Base-by-base conservation (phyloP, 2,113 vertebrate species). In the Nesoenas mayeri region DNA sequence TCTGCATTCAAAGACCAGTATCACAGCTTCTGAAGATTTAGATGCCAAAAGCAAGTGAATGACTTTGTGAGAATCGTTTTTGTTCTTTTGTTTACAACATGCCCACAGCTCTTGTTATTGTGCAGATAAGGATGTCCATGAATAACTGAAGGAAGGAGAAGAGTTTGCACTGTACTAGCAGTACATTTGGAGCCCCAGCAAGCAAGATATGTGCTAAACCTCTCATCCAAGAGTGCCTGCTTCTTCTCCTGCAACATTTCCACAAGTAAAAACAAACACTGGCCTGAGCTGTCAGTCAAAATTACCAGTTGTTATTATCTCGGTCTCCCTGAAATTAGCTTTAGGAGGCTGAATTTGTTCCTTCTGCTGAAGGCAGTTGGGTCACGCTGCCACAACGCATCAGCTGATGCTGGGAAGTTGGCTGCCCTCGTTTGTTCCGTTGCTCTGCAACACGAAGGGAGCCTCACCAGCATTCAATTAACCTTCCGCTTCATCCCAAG, bases 401-500 rank as follows among this genome's bases (percentile, higher is more conserved):
- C 56, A 60, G 48, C 51, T 86, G 61, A 19, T 87, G 85, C 54
- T 88, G 67, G 58, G 28, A 92, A 80, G 50, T 70, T 93, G 75
- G 48, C 54, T 77, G 79, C 57, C 79, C 88, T 91, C 56, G 13
- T 65, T 90, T 94, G 57, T 94, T 91, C 90, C n/a, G 17, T 29
- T 92, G 44, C 87, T 83, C 74, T 80, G 57, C 80, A 88, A 56
- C 40, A 92, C 85, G 88, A 97, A 89, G 65, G 79, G 40, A 80
- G 21, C 72, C 73, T 86, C 82, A 36, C 69, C 79, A 72, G 86
- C 92, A 95, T 95, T 95, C 75, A 90, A 25, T 94, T 95, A 94
- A 67, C 80, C 79, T 88, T 81, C 78, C 79, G 92, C 75, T 93
- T 94, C 64, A 62, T 95, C 90, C 88, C 91, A 95, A 89, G 88